Evolutionary conservation across 2,888 invertebrate species (phyloP), one percentile per base, ranked within the genome.

Genomic region (Callimorpha dominula): DNA sequence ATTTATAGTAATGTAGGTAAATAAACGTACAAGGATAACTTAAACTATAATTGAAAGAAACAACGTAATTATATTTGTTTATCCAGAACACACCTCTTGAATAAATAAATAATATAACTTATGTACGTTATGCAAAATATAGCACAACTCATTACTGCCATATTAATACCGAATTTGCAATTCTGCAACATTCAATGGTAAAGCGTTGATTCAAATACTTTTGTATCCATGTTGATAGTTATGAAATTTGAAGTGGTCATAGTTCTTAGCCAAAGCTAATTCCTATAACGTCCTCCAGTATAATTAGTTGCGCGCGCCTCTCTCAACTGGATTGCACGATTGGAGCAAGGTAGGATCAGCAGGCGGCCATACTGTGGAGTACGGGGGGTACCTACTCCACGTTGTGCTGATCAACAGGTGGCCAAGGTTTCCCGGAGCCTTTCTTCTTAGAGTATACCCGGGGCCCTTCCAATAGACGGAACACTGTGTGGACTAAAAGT

Each of bases 11-110:
- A 64, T 64, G 4, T n/a, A 43, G 31, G 31, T 31, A 31, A 64
- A n/a, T 64, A 64, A n/a, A 43, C 11, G 43, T 42, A 64, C n/a
- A 64, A 64, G 64, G 64, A 43, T 64, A 64, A 43, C n/a, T n/a
- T 11, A 43, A 43, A 43, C 43, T 43, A n/a, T n/a, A n/a, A 31
- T 31, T 31, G 17, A n/a, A n/a, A 43, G n/a, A 64, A 12, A 64
- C 43, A 43, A 43, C n/a, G 17, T 50, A 12, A 31, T 31, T 31
- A 31, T 15, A 50, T 12, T 50, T 50, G 12, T 50, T 50, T 50
- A 50, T 31, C 31, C 31, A 31, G 31, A 31, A 31, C 31, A 31
- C 31, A 31, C 31, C 31, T 31, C 31, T 31, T 31, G 31, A 31
- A 31, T 31, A 31, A 31, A 31, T 31, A 31, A 31, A 31, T 31